phyloP scores from a whole-genome alignment of 23 tunicate genomes.

The Styela plicata region DNA sequence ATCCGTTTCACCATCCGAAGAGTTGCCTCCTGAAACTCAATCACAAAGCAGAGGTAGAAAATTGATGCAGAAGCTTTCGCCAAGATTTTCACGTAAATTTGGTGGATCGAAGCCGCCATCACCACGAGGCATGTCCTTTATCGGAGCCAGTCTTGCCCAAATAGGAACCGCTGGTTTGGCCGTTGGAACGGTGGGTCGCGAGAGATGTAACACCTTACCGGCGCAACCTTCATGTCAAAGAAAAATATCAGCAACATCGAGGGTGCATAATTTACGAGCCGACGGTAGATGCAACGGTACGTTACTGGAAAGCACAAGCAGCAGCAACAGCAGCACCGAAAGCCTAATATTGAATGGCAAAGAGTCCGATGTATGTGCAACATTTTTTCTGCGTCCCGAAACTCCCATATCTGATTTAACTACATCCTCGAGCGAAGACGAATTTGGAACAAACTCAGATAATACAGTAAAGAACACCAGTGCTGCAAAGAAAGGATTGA shows the following conservation, averaged over 20 bases:
- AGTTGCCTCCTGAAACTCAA: background rate
- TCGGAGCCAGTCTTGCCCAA: conserved; percentile 18
- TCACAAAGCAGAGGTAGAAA: conserved; percentile 14
- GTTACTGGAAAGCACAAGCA: conserved; percentile 13
- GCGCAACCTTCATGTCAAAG: background rate
- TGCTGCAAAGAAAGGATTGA: background rate
- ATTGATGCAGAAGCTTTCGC: conserved; percentile 24
- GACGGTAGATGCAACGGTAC: conserved; percentile 4
- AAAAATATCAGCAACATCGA: background rate
- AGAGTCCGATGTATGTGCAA: background rate
- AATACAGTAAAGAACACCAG: background rate
- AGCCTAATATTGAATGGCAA: conserved; percentile 6
- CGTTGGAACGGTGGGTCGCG: conserved; percentile 4
- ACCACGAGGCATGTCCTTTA: background rate
- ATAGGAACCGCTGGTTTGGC: conserved; percentile 6
- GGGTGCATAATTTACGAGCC: conserved; percentile 10
- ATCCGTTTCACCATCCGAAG: conserved; percentile 24
- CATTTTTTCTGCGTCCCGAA: conserved; percentile 9
- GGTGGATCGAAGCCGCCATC: background rate
- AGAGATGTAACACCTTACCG: background rate
- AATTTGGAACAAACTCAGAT: conserved; percentile 10
- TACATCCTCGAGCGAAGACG: conserved; percentile 63
- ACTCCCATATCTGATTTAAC: conserved; percentile 28
- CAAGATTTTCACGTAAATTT: conserved; percentile 13
- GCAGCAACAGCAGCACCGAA: conserved; percentile 32